Base-by-base conservation (phyloP, 2,797 vertebrate species). In the Microhierax caerulescens region DNA sequence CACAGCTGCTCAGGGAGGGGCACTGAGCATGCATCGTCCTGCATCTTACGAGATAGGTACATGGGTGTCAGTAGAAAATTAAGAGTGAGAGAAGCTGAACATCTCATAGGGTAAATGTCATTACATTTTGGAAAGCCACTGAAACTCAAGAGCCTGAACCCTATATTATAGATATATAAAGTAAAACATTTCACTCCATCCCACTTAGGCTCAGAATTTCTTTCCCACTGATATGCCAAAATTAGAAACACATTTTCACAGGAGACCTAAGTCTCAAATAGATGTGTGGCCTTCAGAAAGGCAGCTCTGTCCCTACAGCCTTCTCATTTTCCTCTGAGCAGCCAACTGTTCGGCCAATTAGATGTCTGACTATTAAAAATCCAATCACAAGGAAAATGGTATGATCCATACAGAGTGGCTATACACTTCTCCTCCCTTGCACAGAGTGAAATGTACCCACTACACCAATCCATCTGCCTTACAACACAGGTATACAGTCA, bases 211-310 rank as follows among this genome's bases (percentile, higher is more conserved):
- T 86, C 30, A n/a, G 63, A 88, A 85, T 84, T 87, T 88, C 54
- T 95, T 94, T 88, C 79, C 57, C 20, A 34, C 70, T 89, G 88
- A 94, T 90, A 86, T 0, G 23, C 43, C 74, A 84, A 88, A 96
- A 95, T 94, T 92, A 85, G 88, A 95, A 97, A 90, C 50, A 63
- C 18, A 85, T 94, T 97, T 94, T 75, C 76, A 93, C 80, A 84
- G 83, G 67, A 85, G 41, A 12, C 7, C 41, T 70, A 51, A 81
- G 82, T 88, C 90, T 48, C 91, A 85, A 51, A 78, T 78, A 78
- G 73, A 79, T 93, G 18, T 4, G 12, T 63, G 43, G 91, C 69
- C 88, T 90, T 90, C 79, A 90, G 91, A 88, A 90, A 84, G 73
- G 39, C 85, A 92, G 65, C 80, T 88, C 70, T 54, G 79, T 47